Evolutionary conservation across 2,888 invertebrate species (phyloP), one percentile per base, ranked within the genome.

Genomic region (Leptopilina drosophilae): DNA sequence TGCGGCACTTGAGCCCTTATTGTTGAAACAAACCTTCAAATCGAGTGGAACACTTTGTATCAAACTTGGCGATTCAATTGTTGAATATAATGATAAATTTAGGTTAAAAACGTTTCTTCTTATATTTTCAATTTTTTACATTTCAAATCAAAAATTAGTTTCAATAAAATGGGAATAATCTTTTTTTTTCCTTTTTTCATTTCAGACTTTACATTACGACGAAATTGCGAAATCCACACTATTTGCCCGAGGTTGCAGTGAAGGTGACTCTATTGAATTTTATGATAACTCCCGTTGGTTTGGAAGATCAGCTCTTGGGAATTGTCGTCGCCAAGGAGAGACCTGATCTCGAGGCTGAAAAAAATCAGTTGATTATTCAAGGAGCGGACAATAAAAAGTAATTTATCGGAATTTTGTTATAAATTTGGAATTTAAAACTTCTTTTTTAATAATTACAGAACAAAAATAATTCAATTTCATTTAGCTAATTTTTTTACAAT

Each of bases 191-290:
- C 33, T 5, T 33, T 33, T 33, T 33, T 33, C 33, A 80, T 89
- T 87, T 26, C 86, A 96, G 97, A 86, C 95, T 98, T 85, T 98
- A 98, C 90, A 97, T 99, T 85, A 98, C 98, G 20, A 98, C 98
- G 3, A 98, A 98, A 90, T 92, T 98, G 64, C 94, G 97, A 14
- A 98, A 98, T 92, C 98, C 98, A 0, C 98, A 98, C 91, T 98
- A 98, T 90, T 92, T 98, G 77, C 98, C 98, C 0, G 98, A 99
- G 92, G 95, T 98, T 4, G 97, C 98, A 0, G 98, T 98, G 0
- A 97, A 98, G 90, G 96, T 97, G 2, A 97, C 98, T 0, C 91
- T 98, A n/a, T 94, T 98, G 8, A 98, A 98, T 93, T 98, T 98
- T 90, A 97, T 98, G 97, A 95, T 98, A 83, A 98, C 98, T 7